phyloP scores from a whole-genome alignment of 2,797 vertebrate genomes.

The Coranthus polyacanthus region DNA sequence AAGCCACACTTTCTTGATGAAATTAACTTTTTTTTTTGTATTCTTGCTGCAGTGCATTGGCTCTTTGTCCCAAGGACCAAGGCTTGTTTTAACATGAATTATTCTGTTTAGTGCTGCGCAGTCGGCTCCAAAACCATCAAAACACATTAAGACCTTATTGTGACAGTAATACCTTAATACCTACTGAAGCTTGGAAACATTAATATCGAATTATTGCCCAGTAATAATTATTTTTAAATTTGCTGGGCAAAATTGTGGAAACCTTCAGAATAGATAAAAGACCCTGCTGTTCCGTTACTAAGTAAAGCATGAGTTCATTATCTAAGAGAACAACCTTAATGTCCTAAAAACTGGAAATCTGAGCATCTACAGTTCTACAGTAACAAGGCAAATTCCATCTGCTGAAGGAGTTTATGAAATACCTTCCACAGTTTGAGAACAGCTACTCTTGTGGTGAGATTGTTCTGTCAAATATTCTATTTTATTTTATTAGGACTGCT shows the following conservation, averaged over 20 bases:
- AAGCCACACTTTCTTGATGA: background rate
- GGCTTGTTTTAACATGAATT: conserved; percentile 18
- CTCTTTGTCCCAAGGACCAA: conserved; percentile 4
- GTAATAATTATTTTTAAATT: no score
- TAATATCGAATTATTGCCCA: no score
- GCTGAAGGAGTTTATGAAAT: background rate
- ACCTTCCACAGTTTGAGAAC: background rate
- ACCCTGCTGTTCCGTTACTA: no score
- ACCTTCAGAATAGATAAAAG: no score
- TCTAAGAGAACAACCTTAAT: background rate
- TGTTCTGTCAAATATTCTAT: background rate
- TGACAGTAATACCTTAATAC: no score
- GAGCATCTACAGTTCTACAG: background rate
- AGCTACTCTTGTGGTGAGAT: background rate
- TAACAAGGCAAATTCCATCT: conserved; percentile 23
- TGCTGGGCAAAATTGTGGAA: no score
- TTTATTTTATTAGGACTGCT: conserved; percentile 4
- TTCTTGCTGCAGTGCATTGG: conserved; percentile 18
- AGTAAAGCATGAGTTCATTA: background rate
- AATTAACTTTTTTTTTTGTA: background rate
- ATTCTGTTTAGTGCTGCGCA: background rate
- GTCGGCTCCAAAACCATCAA: conserved; percentile 11
- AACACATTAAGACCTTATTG: background rate
- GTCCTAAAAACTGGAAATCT: background rate
- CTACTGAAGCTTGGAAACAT: no score